These are phyloP conservation scores for Maylandia zebra DNA, from an alignment of 2,113 vertebrate genomes.

Conservation along the genomic window DNA sequence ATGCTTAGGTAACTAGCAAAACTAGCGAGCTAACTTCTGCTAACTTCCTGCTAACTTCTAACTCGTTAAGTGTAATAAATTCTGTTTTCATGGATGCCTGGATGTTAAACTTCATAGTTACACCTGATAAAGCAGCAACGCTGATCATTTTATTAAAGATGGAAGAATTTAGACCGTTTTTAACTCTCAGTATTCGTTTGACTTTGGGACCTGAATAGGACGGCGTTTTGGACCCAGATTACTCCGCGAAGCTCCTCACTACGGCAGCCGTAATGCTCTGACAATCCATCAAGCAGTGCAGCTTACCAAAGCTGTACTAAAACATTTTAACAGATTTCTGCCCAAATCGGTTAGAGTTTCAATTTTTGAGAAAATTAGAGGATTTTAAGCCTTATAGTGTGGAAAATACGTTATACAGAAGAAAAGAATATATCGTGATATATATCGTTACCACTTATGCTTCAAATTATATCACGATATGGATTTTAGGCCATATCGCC, in stretches of 20 bases:
- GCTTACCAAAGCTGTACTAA: rapidly evolving
- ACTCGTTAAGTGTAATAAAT: too few species aligned
- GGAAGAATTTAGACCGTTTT: too few species aligned
- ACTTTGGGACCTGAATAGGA: rapidly evolving
- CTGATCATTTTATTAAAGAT: rapidly evolving
- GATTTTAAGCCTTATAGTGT: background rate
- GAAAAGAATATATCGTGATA: rapidly evolving
- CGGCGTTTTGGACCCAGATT: rapidly evolving
- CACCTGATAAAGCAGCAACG: rapidly evolving
- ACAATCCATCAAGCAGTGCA: rapidly evolving
- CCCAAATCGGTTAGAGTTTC: rapidly evolving
- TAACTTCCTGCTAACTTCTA: too few species aligned
- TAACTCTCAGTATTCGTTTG: rapidly evolving
- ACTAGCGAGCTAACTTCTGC: too few species aligned
- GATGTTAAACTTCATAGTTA: too few species aligned
- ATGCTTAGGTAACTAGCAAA: too few species aligned
- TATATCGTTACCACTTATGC: rapidly evolving
- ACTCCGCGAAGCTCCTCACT: rapidly evolving
- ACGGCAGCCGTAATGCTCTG: rapidly evolving
- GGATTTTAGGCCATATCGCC: rapidly evolving
- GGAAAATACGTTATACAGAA: background rate
- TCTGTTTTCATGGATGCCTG: too few species aligned
- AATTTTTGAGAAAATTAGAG: background rate
- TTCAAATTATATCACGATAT: rapidly evolving
- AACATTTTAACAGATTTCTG: too few species aligned